A percentile compares a stretch with the other conserved stretches of the same genome.
Conservation (phyloP, 2,888 invertebrate genomes). For the Dyspetes luteomarginatus region DNA sequence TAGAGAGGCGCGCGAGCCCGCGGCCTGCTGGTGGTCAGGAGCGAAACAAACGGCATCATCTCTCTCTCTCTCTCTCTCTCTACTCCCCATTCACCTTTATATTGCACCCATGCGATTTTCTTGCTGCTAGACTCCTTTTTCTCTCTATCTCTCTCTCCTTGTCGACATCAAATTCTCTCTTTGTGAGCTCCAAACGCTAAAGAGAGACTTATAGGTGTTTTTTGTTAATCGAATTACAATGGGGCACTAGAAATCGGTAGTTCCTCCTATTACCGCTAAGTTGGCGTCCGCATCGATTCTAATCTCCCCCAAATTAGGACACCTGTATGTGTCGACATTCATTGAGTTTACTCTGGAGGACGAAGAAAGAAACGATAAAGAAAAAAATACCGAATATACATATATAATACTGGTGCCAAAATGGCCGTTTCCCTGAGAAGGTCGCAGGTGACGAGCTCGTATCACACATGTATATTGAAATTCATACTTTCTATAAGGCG, state of each 20-base stretch:
- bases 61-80: slow-evolving; percentile 63
- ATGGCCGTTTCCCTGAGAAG: slow-evolving; percentile 54
- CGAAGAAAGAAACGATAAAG: too few species aligned
- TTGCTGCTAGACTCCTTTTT: background rate
- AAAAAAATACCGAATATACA: background rate
- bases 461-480: background rate
- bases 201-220: too few species aligned
- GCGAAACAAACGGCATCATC: slow-evolving; percentile 57
- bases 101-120: slow-evolving; percentile 45
- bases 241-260: background rate
- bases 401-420: slow-evolving; percentile 47
- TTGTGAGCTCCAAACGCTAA: too few species aligned
- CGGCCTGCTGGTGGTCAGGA: slow-evolving; percentile 72
- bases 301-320: slow-evolving; percentile 37
- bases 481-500: slow-evolving; percentile 52
- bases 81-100: slow-evolving; percentile 68
- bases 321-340: slow-evolving; percentile 14
- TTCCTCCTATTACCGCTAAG: background rate
- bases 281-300: slow-evolving; percentile 3
- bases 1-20: slow-evolving; percentile 68
- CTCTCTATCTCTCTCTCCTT: background rate
- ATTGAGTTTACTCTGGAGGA: background rate
- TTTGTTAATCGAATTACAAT: too few species aligned
- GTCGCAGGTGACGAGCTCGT: slow-evolving; percentile 51
- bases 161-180: background rate